Percentiles rank a stretch among this genome's conserved stretches.
These are phyloP conservation scores for Frieseomelitta varia DNA, from an alignment of 1,140 invertebrate species.

Conservation along the genomic window DNA sequence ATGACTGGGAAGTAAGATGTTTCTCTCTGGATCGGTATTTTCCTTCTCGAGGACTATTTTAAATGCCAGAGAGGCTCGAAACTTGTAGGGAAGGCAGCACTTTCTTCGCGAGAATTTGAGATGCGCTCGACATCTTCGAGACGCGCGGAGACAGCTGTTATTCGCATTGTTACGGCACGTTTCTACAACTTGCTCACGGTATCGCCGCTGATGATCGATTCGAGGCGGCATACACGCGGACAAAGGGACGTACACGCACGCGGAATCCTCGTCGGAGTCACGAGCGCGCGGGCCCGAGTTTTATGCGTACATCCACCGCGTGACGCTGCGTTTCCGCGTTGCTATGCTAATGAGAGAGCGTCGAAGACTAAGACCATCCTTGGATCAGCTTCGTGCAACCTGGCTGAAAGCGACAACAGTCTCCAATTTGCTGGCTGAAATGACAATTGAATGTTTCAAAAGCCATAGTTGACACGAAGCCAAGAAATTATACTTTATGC, in stretches of 20 bases:
- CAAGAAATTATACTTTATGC: background rate
- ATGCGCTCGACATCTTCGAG: slow-evolving; percentile 25
- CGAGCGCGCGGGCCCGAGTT: slow-evolving; percentile 45
- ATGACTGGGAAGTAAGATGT: background rate
- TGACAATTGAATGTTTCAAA: background rate
- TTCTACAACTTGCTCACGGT: slow-evolving; percentile 53
- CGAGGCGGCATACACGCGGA: slow-evolving; percentile 23
- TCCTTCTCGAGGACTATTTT: background rate
- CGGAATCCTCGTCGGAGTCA: slow-evolving; percentile 3
- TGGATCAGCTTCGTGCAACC: slow-evolving; percentile 41
- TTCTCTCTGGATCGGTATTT: background rate
- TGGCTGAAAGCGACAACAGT: slow-evolving; percentile 12
- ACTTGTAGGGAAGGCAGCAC: background rate
- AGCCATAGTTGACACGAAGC: background rate
- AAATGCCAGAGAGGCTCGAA: background rate
- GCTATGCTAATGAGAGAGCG: slow-evolving; percentile 72
- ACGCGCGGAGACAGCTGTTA: slow-evolving; percentile 44
- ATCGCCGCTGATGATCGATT: slow-evolving; percentile 59
- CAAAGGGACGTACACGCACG: slow-evolving; percentile 4
- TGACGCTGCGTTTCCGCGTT: slow-evolving; percentile 66
- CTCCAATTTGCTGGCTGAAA: slow-evolving; percentile 18
- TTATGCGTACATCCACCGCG: slow-evolving; percentile 57
- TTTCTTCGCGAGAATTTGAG: slow-evolving; percentile 37
- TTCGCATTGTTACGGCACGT: slow-evolving; percentile 57
- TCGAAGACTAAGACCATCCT: slow-evolving; percentile 58